These are phyloP conservation scores for Aptenodytes patagonicus DNA, from an alignment of 2,113 vertebrate genomes.

Conservation along the genomic window DNA sequence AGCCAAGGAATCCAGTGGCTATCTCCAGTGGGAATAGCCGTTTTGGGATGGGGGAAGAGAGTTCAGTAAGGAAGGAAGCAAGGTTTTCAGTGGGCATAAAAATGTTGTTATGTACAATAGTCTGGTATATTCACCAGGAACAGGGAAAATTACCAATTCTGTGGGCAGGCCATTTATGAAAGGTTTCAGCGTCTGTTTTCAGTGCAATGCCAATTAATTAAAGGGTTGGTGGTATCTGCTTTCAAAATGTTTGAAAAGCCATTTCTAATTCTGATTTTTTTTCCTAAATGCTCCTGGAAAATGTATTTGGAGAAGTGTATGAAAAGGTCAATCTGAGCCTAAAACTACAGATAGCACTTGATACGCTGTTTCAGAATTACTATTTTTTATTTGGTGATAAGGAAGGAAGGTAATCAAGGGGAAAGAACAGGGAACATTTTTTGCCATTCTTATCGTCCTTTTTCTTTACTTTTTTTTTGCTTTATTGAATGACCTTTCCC, in stretches of 20 bases:
- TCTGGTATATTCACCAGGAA: background rate
- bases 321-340: background rate
- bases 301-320: background rate
- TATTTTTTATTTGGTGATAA: background rate
- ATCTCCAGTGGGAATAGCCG: background rate
- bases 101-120: accelerated
- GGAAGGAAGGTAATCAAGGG: background rate
- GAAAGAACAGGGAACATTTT: background rate
- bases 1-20: background rate
- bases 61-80: background rate
- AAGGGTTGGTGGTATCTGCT: background rate
- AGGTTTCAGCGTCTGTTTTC: background rate
- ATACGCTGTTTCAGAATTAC: background rate
- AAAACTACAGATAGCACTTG: background rate
- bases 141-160: background rate
- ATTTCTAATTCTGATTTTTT: background rate
- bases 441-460: background rate
- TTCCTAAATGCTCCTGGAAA: background rate
- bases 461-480: background rate
- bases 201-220: background rate
- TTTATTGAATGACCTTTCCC: background rate
- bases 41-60: background rate
- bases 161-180: background rate
- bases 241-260: background rate
- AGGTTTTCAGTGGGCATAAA: background rate